Base-by-base conservation (phyloP, 2,113 vertebrate species). In the Shinisaurus crocodilurus region DNA sequence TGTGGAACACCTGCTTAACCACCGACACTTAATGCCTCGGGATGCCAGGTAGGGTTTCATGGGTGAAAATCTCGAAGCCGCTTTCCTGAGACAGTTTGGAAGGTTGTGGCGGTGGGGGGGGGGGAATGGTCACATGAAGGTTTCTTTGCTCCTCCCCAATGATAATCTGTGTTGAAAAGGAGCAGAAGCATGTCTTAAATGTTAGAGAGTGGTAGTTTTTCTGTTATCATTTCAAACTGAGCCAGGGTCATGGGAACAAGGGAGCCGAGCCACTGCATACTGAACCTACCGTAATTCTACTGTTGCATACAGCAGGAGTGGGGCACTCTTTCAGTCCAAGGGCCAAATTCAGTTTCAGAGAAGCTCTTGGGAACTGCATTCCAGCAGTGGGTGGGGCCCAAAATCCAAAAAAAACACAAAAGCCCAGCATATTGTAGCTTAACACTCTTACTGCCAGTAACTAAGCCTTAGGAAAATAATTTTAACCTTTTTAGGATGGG, bases 181-280 rank as follows among this genome's bases (percentile, higher is more conserved):
- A 90, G 85, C 72, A 89, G 80, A 79, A 12, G 40, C 32, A 32
- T 1, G 63, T 82, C 89, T 88, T 87, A 91, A 89, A 92, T 94
- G 94, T 93, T 40, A 1, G 2, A 63, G 86, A 90, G 76, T 88
- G 84, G 84, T 85, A 8, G 79, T 89, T 94, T 29, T 88, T 18
- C 91, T 94, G 87, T 93, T 91, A 50, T 29, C 10, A 88, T 93
- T 95, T 95, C 92, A 75, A 77, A 86, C 89, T 91, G 91, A 87
- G 88, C 93, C 89, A 91, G 1, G 40, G 37, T 87, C 75, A 67
- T 20, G 4, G 90, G 86, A 70, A 90, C 77, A 85, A 89, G 92
- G 82, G 57, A 89, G 3, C 0, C 3, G 0, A 37, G 6, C 23
- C 40, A 5, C 32, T 82, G 57, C 0, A 57, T 54, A n/a, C 25